Evolutionary conservation across 2,888 invertebrate genomes (phyloP), one percentile per base, ranked within the genome.

Genomic region (Leucophora obtusa): DNA sequence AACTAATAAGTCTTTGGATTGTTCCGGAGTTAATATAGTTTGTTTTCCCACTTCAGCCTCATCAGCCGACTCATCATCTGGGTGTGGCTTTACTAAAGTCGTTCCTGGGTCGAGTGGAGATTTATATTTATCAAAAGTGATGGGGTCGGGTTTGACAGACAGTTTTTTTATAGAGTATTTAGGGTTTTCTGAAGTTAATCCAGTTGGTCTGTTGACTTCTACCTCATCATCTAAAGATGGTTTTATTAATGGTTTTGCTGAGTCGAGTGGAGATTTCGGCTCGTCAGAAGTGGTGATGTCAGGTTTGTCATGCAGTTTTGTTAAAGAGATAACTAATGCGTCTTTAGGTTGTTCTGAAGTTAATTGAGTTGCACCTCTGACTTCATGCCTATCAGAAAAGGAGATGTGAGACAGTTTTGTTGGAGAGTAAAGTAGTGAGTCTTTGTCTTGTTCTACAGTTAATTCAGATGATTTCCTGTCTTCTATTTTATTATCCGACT

Each of bases 41-140:
- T 4, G 21, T 35, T 35, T 7, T 35, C 18, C 72, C 66, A 21
- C 72, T 72, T 21, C 10, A 69, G 69, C 17, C 35, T 33, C 21
- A 21, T 4, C 21, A 21, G 3, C 28, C 4, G 28, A 28, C 28
- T 81, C 72, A 24, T 62, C 59, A 15, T 59, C 58, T 8, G 68
- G 7, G 6, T 28, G 6, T 28, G 28, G 7, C 28, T 28, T 28
- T 28, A 28, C 7, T 28, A 28, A 6, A 6, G 4, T 4, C 28
- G 3, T 28, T 28, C 5, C 1, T 9, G 2, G 14, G 38, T 11
- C n/a, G 50, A 17, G n/a, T 17, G n/a, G 2, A 17, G 50, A 21
- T 28, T 6, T 28, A 28, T 3, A 1, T 7, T 6, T 7, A 6
- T 28, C 28, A 28, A 7, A 1, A 28, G 4, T 7, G 28, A 7